phyloP scores from a whole-genome alignment of 2,888 invertebrate species.

The Eristalis arbustorum region DNA sequence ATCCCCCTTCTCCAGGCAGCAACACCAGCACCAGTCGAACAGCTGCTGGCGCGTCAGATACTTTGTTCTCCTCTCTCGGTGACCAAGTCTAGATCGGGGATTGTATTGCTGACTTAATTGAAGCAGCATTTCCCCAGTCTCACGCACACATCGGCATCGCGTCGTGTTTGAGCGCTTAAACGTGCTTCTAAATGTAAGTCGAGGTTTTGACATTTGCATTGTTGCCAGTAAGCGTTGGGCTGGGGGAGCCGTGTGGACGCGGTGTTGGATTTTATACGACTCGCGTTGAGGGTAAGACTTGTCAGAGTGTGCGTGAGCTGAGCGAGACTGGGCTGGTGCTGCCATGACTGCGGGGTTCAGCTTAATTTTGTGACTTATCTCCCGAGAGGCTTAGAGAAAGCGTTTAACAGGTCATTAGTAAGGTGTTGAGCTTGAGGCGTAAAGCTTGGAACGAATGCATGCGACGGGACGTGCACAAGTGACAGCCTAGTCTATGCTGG shows the following conservation, averaged over 20 bases:
- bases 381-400: conserved; percentile 17
- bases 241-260: conserved; percentile 1
- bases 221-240: neutral
- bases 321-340: neutral
- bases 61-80: conserved; percentile 36
- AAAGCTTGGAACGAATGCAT: neutral
- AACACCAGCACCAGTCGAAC: neutral
- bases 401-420: neutral
- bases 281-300: neutral
- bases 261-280: conserved; percentile 32
- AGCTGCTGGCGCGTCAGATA: conserved; percentile 58
- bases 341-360: neutral
- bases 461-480: neutral
- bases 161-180: neutral
- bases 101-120: conserved; percentile 51
- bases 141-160: conserved; percentile 6
- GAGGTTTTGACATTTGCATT: conserved; percentile 32
- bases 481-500: conserved; percentile 4
- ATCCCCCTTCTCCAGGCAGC: conserved; percentile 49
- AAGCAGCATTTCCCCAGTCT: conserved; percentile 46
- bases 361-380: neutral
- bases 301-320: conserved; percentile 21
- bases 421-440: conserved; percentile 16
- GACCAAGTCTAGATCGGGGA: conserved; percentile 48
- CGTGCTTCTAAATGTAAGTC: conserved; percentile 32